Conservation (phyloP, 2,797 vertebrate species). For the Typhlichthys eigenmanni region DNA sequence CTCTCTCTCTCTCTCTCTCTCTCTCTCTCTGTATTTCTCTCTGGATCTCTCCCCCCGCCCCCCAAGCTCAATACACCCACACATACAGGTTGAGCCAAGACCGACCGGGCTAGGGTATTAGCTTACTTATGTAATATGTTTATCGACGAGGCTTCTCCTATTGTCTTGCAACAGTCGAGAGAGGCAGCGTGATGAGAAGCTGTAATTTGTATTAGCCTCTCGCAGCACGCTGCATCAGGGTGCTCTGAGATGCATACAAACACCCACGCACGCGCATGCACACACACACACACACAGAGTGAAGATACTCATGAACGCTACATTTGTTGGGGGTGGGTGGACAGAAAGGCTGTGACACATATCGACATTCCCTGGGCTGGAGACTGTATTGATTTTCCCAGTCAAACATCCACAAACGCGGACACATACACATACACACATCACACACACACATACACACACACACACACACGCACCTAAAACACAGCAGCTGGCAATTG, state of each 20-base stretch:
- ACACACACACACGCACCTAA: constrained; percentile 26
- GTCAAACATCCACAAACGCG: constrained; percentile 58
- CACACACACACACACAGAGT: constrained; percentile 9
- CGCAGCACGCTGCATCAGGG: constrained; percentile 19
- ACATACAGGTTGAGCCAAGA: background rate
- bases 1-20: too few species aligned
- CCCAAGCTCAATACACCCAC: background rate
- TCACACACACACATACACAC: constrained; percentile 2
- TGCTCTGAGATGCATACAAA: constrained; percentile 4
- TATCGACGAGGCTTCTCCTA: background rate
- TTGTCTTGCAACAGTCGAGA: background rate
- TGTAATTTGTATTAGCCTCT: constrained; percentile 15
- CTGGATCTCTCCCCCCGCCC: too few species aligned
- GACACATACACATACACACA: constrained; percentile 3
- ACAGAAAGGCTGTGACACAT: constrained; percentile 64
- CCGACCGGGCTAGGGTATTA: too few species aligned
- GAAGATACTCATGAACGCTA: constrained; percentile 48
- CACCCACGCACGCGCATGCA: constrained; percentile 1
- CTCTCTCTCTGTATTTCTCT: too few species aligned
- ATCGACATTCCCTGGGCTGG: constrained; percentile 65
- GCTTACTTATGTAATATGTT: too few species aligned
- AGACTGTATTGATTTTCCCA: constrained; percentile 65
- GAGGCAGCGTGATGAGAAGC: background rate
- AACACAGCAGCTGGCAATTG: constrained; percentile 27
- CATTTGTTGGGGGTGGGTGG: background rate